Percentiles rank a stretch among this genome's conserved stretches.
These are phyloP conservation scores for Cynodonichthys magdalenae DNA, from an alignment of 2,797 vertebrate genomes.

Conservation along the genomic window DNA sequence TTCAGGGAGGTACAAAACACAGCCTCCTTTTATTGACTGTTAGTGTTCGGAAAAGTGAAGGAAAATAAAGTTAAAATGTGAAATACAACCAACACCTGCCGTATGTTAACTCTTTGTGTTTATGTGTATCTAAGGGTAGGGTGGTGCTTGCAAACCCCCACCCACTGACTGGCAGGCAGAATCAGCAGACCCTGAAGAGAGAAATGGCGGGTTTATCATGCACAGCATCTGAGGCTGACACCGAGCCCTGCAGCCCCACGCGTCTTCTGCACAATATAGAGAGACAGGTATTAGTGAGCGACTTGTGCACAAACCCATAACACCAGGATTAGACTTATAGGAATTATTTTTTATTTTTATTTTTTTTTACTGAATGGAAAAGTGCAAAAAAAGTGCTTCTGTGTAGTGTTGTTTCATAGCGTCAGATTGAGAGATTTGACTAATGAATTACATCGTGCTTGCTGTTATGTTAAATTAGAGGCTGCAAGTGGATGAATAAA, in stretches of 20 bases:
- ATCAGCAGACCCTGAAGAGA: slow-evolving; percentile 83
- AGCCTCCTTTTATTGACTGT: background rate
- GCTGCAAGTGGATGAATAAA: slow-evolving; percentile 21
- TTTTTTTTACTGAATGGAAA: background rate
- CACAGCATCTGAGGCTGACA: slow-evolving; percentile 82
- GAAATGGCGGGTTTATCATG: slow-evolving; percentile 82
- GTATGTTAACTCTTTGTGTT: slow-evolving; percentile 6
- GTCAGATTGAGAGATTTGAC: slow-evolving; percentile 21
- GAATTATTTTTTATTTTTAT: background rate
- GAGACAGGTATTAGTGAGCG: slow-evolving; percentile 86
- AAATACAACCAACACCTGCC: background rate
- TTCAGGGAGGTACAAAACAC: background rate
- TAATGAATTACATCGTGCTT: slow-evolving; percentile 21
- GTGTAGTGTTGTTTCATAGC: background rate
- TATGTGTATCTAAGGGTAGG: slow-evolving; percentile 77
- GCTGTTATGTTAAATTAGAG: slow-evolving; percentile 12
- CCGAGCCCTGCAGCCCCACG: slow-evolving; percentile 90
- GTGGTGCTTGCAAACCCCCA: slow-evolving; percentile 88
- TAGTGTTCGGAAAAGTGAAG: background rate
- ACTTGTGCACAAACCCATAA: background rate
- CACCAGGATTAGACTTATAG: background rate
- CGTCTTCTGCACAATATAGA: slow-evolving; percentile 93
- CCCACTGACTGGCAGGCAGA: slow-evolving; percentile 84
- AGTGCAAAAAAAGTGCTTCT: background rate
- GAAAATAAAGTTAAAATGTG: background rate